Percentiles rank a stretch among this genome's conserved stretches.
Evolutionary conservation across 2,113 vertebrate genomes (phyloP).

Genomic region (Eurystomus gularis): DNA sequence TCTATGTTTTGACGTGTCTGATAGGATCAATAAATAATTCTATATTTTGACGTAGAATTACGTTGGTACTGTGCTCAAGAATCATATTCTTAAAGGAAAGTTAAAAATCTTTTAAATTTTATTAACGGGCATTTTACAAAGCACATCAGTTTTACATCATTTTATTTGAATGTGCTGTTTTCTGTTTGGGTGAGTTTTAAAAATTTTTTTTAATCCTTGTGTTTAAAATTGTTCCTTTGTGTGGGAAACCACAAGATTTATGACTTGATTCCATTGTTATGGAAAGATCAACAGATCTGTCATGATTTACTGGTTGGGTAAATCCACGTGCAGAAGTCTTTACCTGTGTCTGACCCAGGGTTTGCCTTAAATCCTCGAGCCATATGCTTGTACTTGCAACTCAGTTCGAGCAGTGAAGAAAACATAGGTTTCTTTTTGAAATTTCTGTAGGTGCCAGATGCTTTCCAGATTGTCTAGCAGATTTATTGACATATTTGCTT

Average conservation of each 20-base stretch:
- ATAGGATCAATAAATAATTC: background rate
- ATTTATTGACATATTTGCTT: constrained; percentile 48
- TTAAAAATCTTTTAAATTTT: background rate
- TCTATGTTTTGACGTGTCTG: background rate
- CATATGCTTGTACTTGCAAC: background rate
- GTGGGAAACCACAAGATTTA: background rate
- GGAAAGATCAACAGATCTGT: background rate
- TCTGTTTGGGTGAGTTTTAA: background rate
- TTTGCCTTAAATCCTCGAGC: background rate
- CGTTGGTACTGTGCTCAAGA: background rate
- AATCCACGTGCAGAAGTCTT: background rate
- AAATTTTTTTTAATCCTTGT: background rate
- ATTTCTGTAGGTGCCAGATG: background rate
- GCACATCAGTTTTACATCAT: background rate
- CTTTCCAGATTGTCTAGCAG: constrained; percentile 18
- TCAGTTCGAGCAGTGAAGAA: background rate
- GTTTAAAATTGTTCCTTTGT: background rate
- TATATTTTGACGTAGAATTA: background rate
- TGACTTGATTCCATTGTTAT: rapidly evolving
- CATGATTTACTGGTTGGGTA: background rate
- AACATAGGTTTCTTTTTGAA: constrained; percentile 11
- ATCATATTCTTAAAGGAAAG: background rate
- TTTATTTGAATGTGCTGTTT: background rate
- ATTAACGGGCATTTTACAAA: background rate
- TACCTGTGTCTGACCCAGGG: background rate